Conservation (phyloP, 2,797 vertebrate genomes). For the Glyptemys insculpta region DNA sequence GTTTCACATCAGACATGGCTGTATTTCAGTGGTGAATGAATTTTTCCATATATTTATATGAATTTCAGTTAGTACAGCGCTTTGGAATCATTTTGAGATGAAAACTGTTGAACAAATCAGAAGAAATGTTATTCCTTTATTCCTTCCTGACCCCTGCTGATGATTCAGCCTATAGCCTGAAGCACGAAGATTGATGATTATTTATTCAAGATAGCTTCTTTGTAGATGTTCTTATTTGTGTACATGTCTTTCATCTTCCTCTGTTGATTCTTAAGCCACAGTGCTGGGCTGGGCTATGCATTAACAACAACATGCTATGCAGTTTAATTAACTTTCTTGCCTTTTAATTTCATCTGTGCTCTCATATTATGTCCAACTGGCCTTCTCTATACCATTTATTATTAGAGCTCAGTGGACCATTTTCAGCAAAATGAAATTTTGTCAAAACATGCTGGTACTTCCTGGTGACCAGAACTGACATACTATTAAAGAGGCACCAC, state of each 20-base stretch:
- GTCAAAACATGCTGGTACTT: no score
- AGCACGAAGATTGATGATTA: background rate
- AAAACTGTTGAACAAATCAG: background rate
- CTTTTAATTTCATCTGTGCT: background rate
- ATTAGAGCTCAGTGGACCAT: background rate
- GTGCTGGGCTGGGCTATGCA: background rate
- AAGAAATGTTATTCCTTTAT: background rate
- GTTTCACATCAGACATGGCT: background rate
- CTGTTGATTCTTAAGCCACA: background rate
- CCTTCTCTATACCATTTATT: no score
- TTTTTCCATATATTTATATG: background rate
- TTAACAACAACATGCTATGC: background rate
- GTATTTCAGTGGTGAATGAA: background rate
- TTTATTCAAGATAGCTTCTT: background rate
- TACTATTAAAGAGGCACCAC: no score
- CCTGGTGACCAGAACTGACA: no score
- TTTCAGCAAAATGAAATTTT: background rate
- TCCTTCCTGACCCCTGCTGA: background rate
- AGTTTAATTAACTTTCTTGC: background rate
- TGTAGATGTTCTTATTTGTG: background rate
- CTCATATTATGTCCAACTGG: no score
- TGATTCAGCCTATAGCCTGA: background rate
- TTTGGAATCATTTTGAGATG: background rate
- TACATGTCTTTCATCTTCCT: background rate
- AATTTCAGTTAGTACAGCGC: background rate